phyloP scores from a whole-genome alignment of 2,888 invertebrate species.

The Minunthozetes semirufus region DNA sequence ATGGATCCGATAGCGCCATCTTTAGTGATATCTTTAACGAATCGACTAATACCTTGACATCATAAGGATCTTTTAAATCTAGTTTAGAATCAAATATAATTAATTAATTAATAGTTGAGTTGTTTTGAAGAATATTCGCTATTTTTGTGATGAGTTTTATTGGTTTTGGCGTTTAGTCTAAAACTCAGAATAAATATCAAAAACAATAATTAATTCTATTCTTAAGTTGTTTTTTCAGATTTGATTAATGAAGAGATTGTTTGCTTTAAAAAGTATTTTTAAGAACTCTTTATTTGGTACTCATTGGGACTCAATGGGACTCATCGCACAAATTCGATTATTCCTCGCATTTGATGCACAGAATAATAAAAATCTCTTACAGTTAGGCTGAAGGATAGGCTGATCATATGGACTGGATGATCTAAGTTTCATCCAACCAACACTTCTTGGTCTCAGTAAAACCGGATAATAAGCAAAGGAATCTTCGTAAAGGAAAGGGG shows the following conservation, averaged over 20 bases:
- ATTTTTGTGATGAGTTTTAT: no score
- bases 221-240: neutral
- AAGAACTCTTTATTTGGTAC: no score
- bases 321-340: no score
- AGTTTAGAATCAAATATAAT: neutral
- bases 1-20: conserved; percentile 38
- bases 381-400: conserved; percentile 84
- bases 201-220: no score
- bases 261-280: no score
- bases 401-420: conserved; percentile 69
- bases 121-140: no score
- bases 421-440: conserved; percentile 47
- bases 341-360: no score
- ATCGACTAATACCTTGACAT: conserved; percentile 56
- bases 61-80: conserved; percentile 56
- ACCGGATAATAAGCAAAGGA: conserved; percentile 40
- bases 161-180: no score
- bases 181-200: no score
- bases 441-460: conserved; percentile 50
- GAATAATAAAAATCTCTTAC: conserved; percentile 55
- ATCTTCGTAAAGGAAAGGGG: conserved; percentile 38
- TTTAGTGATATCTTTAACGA: conserved; percentile 38
- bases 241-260: no score
- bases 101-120: neutral
- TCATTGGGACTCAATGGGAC: no score